These are phyloP conservation scores for Haemorhous mexicanus DNA, from an alignment of 2,113 vertebrate genomes.

Conservation along the genomic window DNA sequence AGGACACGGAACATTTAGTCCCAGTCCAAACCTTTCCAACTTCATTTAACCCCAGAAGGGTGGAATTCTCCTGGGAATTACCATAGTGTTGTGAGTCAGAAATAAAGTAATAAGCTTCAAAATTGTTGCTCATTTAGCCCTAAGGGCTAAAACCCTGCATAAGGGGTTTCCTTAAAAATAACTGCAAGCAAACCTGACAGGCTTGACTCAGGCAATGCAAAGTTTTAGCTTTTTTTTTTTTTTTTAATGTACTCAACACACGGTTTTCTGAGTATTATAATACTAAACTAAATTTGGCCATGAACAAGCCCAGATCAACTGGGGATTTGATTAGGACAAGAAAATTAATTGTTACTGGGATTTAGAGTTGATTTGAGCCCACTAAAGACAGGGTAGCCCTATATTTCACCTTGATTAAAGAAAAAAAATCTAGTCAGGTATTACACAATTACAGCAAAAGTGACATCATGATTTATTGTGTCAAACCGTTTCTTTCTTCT, in stretches of 20 bases:
- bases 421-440: not conserved
- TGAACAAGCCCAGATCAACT: not conserved
- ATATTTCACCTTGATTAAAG: constrained; percentile 51
- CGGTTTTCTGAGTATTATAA: not conserved
- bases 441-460: constrained; percentile 41
- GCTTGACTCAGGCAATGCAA: not conserved
- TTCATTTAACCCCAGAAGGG: not conserved
- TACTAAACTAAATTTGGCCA: not conserved
- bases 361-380: not conserved
- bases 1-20: not conserved
- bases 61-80: not conserved
- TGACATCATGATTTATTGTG: constrained; percentile 46
- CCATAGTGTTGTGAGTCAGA: not conserved
- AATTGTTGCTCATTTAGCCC: not conserved
- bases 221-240: not conserved
- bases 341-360: constrained; percentile 51
- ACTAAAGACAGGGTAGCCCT: not conserved
- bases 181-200: not conserved
- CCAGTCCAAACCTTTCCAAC: not conserved
- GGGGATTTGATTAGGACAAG: not conserved
- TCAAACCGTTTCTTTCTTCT: constrained; percentile 14
- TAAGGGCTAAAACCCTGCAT: not conserved
- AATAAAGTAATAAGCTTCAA: not conserved
- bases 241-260: not conserved
- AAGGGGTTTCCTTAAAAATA: not conserved